Conservation (phyloP, 2,888 invertebrate genomes). For the Euproctis similis region DNA sequence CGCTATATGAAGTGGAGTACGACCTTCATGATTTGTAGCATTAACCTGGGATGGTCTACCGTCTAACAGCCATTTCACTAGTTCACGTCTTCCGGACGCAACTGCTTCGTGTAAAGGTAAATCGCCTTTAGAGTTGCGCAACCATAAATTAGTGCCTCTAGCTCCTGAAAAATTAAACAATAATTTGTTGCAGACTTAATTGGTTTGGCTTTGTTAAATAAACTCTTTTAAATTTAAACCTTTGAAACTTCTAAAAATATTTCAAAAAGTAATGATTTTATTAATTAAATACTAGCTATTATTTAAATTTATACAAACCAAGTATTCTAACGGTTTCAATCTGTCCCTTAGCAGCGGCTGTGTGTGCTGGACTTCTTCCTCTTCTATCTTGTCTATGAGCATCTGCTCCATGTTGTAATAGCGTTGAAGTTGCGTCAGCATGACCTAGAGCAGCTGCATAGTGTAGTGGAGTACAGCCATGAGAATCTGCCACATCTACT, state of each 20-base stretch:
- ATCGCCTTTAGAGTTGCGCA: conserved; percentile 94
- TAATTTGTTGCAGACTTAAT: background rate
- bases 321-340: conserved; percentile 88
- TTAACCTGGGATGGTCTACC: conserved; percentile 89
- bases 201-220: no score
- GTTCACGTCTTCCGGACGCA: conserved; percentile 90
- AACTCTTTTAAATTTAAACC: no score
- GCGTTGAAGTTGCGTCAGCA: conserved; percentile 91
- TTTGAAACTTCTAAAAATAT: no score
- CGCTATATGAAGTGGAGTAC: conserved; percentile 94
- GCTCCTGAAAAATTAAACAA: conserved; percentile 42
- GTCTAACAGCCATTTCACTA: conserved; percentile 91
- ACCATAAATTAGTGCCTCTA: conserved; percentile 90
- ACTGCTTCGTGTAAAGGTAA: conserved; percentile 97
- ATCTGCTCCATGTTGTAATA: conserved; percentile 93
- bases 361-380: conserved; percentile 94
- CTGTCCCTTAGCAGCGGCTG: conserved; percentile 97
- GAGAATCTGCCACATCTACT: conserved; percentile 92
- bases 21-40: conserved; percentile 93
- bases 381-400: conserved; percentile 94
- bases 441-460: conserved; percentile 98
- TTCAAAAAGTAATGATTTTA: no score
- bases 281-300: background rate
- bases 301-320: conserved; percentile 35
- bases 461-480: conserved; percentile 96